Conservation (phyloP, 2,113 vertebrate species). For the Zapornia atra region DNA sequence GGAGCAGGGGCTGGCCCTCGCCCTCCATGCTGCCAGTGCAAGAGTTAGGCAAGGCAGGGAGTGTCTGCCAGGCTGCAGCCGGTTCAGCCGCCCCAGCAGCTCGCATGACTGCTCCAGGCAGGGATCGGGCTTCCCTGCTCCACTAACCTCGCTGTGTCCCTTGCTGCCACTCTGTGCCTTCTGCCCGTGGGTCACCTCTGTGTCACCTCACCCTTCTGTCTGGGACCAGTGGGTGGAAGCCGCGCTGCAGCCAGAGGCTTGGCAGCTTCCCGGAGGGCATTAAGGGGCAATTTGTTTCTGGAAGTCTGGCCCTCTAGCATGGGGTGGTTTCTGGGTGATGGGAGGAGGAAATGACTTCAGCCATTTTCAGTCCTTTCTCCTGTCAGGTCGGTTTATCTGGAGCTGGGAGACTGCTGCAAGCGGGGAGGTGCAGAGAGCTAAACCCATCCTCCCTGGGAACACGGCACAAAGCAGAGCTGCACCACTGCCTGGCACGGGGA, state of each 20-base stretch:
- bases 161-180: not conserved
- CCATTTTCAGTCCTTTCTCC: not conserved
- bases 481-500: not conserved
- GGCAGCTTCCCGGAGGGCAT: not conserved
- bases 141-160: not conserved
- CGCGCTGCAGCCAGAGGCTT: accelerated
- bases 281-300: not conserved
- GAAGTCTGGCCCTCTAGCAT: not conserved
- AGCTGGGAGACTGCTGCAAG: not conserved
- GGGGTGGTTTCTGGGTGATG: not conserved
- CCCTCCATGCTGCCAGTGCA: not conserved
- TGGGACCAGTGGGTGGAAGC: not conserved
- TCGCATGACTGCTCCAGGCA: not conserved
- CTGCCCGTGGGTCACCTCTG: not conserved
- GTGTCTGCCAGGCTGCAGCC: not conserved
- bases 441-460: not conserved
- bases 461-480: not conserved
- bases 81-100: not conserved
- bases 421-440: not conserved
- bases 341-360: not conserved
- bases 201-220: constrained; percentile 37
- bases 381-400: not conserved
- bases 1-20: not conserved
- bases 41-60: not conserved
- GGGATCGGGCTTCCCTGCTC: not conserved